Evolutionary conservation across 1,140 invertebrate genomes (phyloP).

Genomic region (Drosophila obscura): DNA sequence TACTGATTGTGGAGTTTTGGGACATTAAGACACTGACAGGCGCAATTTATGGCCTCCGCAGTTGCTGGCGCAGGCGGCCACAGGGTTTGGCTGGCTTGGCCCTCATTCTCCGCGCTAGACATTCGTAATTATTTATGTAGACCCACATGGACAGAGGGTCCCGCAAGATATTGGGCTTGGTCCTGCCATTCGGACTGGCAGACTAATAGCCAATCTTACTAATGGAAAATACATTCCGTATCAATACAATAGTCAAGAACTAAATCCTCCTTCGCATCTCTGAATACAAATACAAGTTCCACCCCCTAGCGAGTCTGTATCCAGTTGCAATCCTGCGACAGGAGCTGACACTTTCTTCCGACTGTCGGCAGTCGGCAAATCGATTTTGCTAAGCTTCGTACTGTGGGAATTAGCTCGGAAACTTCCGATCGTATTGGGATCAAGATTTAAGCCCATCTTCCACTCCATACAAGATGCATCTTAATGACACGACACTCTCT

Average conservation of each 20-base stretch:
- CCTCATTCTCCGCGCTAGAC: constrained; percentile 70
- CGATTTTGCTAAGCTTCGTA: no score
- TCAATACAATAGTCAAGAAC: neutral
- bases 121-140: constrained; percentile 50
- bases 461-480: no score
- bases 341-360: no score
- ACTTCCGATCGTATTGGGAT: no score
- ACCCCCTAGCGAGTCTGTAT: no score
- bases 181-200: constrained; percentile 20
- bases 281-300: no score
- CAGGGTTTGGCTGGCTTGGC: constrained; percentile 60
- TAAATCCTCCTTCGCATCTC: constrained; percentile 1
- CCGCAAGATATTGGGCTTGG: constrained; percentile 28
- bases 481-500: neutral
- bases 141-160: constrained; percentile 14
- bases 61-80: constrained; percentile 33
- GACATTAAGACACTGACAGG: constrained; percentile 82
- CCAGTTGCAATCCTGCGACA: no score
- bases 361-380: no score
- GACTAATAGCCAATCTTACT: constrained; percentile 53
- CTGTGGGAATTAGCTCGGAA: no score
- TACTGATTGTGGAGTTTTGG: constrained; percentile 78
- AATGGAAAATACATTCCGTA: constrained; percentile 34
- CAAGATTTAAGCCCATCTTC: no score
- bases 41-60: constrained; percentile 75